Evolutionary conservation across 1,140 invertebrate species (phyloP).

Genomic region (Penaeus vannamei): DNA sequence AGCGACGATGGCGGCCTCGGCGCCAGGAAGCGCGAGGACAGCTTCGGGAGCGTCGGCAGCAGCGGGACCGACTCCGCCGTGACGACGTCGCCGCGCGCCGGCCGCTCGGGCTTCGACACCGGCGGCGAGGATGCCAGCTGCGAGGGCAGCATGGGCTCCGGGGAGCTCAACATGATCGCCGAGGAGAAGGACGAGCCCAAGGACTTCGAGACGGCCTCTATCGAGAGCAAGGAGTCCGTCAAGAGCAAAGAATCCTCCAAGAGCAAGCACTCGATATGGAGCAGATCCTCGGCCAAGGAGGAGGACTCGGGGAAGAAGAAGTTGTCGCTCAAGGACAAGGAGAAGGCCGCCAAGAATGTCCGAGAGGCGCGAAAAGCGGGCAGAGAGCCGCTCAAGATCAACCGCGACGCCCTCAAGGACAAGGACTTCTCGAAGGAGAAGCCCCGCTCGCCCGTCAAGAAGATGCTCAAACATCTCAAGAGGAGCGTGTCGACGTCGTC

Average conservation of each 20-base stretch:
- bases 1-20: constrained; percentile 23
- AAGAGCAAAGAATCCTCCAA: constrained; percentile 34
- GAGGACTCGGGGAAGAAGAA: constrained; percentile 44
- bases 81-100: neutral
- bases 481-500: constrained; percentile 26
- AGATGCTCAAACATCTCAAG: constrained; percentile 51
- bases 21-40: constrained; percentile 11
- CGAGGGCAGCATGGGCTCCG: constrained; percentile 41
- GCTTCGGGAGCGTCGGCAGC: constrained; percentile 6
- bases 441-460: constrained; percentile 53
- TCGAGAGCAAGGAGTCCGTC: constrained; percentile 47
- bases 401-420: constrained; percentile 37
- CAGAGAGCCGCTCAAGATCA: constrained; percentile 44
- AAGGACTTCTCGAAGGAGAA: constrained; percentile 23
- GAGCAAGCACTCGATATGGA: constrained; percentile 40
- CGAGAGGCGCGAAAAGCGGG: constrained; percentile 24
- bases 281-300: constrained; percentile 38
- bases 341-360: neutral
- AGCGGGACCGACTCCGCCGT: neutral
- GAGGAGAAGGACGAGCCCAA: constrained; percentile 38
- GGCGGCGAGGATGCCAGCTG: constrained; percentile 3
- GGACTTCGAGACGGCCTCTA: constrained; percentile 33
- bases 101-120: neutral
- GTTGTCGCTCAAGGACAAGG: neutral
- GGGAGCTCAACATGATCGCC: constrained; percentile 44